These are phyloP conservation scores for Lepidotrigona ventralis DNA, from an alignment of 1,140 invertebrate genomes.

Conservation along the genomic window DNA sequence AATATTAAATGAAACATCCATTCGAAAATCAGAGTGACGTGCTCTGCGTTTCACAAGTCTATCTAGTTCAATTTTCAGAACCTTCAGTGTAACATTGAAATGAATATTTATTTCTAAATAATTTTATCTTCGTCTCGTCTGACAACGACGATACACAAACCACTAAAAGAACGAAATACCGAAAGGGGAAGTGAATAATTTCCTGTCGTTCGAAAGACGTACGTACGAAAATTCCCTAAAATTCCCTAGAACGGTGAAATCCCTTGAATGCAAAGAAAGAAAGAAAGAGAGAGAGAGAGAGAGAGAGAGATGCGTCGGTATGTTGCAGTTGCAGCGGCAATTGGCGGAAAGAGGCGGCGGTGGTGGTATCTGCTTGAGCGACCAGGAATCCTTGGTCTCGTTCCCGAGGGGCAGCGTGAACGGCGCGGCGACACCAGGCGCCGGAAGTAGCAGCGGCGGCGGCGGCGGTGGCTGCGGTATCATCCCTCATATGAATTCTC, in stretches of 20 bases:
- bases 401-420: conserved; percentile 77
- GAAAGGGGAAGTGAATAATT: too few species aligned
- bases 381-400: conserved; percentile 78
- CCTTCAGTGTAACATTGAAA: too few species aligned
- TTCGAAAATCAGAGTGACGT: too few species aligned
- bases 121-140: neutral
- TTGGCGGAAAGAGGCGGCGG: conserved; percentile 80
- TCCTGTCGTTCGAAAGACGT: too few species aligned
- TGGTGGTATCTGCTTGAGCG: conserved; percentile 82
- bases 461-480: conserved; percentile 79
- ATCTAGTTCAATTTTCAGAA: too few species aligned
- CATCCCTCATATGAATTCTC: conserved; percentile 73
- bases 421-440: conserved; percentile 84
- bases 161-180: too few species aligned
- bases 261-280: neutral
- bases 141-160: too few species aligned
- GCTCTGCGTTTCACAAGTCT: too few species aligned
- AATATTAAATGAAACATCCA: too few species aligned
- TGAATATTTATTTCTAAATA: too few species aligned
- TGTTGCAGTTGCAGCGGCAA: conserved; percentile 79
- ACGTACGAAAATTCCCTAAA: neutral
- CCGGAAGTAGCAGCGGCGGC: conserved; percentile 78
- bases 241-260: neutral
- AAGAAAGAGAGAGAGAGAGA: neutral
- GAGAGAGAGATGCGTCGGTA: neutral